These are phyloP conservation scores for Bufo gargarizans DNA, from an alignment of 2,113 vertebrate genomes.

Conservation along the genomic window DNA sequence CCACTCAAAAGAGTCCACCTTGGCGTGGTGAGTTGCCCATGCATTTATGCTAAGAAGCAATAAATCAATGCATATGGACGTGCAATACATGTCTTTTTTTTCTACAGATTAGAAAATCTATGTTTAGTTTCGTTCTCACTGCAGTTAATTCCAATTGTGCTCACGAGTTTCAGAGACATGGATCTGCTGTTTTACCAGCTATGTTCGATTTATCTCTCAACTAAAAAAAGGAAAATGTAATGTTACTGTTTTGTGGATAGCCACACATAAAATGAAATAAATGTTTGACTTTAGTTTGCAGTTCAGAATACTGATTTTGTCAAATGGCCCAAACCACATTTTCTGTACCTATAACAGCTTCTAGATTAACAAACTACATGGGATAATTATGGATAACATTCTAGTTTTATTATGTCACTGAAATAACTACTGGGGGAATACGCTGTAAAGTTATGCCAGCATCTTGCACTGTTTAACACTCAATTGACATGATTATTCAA, in stretches of 20 bases:
- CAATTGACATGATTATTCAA: conserved; percentile 39
- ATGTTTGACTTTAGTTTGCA: neutral
- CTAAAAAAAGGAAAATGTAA: conserved; percentile 43
- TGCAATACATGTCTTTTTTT: too few species aligned
- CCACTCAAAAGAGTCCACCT: too few species aligned
- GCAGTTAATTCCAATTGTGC: neutral
- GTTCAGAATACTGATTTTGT: conserved; percentile 21
- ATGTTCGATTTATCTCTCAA: conserved; percentile 26
- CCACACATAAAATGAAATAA: conserved; percentile 46
- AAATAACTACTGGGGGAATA: conserved; percentile 6
- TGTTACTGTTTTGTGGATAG: conserved; percentile 42
- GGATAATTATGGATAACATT: conserved; percentile 32
- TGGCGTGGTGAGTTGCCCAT: too few species aligned
- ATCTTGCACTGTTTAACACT: conserved; percentile 31
- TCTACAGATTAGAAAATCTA: neutral
- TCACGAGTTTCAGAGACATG: neutral
- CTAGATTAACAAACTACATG: conserved; percentile 19
- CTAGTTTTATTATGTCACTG: conserved; percentile 32
- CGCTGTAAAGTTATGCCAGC: conserved; percentile 17
- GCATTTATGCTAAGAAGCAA: too few species aligned
- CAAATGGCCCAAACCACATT: conserved; percentile 41
- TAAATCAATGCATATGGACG: too few species aligned
- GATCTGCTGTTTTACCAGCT: conserved; percentile 15
- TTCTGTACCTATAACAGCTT: conserved; percentile 31
- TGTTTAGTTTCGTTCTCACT: neutral